Percentiles rank a stretch among this genome's conserved stretches.
phyloP scores from a whole-genome alignment of 2,797 vertebrate genomes.

The Scolopax rusticola region DNA sequence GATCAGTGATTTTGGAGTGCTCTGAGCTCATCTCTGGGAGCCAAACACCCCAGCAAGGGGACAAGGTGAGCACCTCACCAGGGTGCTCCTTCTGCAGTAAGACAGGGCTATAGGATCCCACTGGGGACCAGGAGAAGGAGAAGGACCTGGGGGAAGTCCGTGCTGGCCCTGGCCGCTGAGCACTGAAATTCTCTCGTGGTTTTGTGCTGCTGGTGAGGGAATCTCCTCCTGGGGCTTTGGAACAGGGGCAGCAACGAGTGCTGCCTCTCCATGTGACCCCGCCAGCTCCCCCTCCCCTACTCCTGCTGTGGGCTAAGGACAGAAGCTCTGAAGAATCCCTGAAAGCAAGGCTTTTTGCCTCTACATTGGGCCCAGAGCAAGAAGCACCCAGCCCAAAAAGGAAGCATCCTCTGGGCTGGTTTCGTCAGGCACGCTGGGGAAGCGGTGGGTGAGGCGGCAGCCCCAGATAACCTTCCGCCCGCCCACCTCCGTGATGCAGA shows the following conservation, averaged over 20 bases:
- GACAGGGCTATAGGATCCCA: neutral
- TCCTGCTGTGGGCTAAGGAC: neutral
- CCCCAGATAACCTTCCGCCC: constrained; percentile 69
- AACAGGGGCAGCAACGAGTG: neutral
- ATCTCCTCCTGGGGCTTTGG: neutral
- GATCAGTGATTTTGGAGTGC: neutral
- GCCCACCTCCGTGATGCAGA: constrained; percentile 64
- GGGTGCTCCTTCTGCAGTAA: neutral
- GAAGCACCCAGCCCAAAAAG: neutral
- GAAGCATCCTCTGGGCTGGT: constrained; percentile 39
- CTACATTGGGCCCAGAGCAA: neutral
- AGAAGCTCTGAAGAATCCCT: neutral
- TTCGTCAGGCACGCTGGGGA: constrained; percentile 39
- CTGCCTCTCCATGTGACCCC: neutral
- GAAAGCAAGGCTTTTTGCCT: neutral
- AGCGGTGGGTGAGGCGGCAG: constrained; percentile 62
- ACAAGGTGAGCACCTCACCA: neutral
- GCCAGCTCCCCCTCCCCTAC: neutral
- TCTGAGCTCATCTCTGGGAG: neutral
- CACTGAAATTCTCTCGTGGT: neutral
- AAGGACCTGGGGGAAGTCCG: neutral
- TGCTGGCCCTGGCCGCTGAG: neutral
- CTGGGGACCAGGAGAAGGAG: neutral
- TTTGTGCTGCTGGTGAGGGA: neutral
- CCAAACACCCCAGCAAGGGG: neutral